Conservation (phyloP, 2,113 vertebrate species). For the Caranx melampygus region DNA sequence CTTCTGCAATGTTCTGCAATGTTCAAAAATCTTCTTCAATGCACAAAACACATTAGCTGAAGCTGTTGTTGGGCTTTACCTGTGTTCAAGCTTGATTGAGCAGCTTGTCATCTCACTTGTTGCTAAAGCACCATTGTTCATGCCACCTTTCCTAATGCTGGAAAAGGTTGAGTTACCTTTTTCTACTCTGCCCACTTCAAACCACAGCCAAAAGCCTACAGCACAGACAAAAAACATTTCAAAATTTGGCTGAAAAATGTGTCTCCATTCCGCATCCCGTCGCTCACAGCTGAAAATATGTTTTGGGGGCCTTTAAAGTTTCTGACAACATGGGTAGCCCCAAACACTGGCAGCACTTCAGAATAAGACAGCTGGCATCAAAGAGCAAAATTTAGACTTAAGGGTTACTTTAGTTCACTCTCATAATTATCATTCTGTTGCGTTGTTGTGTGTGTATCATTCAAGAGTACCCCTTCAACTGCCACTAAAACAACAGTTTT, state of each 20-base stretch:
- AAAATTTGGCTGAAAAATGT: neutral
- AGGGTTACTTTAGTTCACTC: neutral
- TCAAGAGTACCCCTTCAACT: neutral
- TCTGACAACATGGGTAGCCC: neutral
- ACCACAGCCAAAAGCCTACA: neutral
- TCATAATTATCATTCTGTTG: neutral
- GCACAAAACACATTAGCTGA: too few relatives aligned
- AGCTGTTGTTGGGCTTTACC: too few relatives aligned
- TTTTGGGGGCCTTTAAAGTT: neutral
- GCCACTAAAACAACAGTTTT: neutral
- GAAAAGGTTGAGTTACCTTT: neutral
- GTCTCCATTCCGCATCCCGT: neutral
- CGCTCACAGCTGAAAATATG: neutral
- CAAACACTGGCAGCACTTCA: slow-evolving; percentile 1
- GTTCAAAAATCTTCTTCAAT: too few relatives aligned
- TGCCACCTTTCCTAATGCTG: neutral
- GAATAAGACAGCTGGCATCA: neutral
- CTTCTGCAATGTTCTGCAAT: too few relatives aligned
- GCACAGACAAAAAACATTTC: neutral
- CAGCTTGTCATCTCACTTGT: too few relatives aligned
- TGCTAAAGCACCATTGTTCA: too few relatives aligned
- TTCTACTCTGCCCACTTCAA: neutral
- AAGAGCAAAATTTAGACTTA: neutral
- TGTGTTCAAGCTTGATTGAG: too few relatives aligned
- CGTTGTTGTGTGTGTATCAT: neutral